A percentile compares a stretch with the other conserved stretches of the same genome.
Evolutionary conservation across 2,113 vertebrate genomes (phyloP).

Genomic region (Motacilla tschutschensis): DNA sequence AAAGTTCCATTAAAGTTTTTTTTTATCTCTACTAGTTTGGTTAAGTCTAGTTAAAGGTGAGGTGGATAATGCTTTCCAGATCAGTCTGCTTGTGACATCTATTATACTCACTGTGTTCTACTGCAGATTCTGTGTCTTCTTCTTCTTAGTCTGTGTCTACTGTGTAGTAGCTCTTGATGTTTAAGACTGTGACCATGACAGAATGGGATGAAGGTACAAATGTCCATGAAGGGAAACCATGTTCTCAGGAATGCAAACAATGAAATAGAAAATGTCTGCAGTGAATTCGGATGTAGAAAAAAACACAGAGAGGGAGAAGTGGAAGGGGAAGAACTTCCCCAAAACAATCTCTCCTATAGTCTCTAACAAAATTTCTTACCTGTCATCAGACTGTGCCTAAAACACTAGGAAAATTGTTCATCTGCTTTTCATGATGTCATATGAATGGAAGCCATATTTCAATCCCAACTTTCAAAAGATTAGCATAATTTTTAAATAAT

Average conservation of each 20-base stretch:
- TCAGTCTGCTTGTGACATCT: not conserved
- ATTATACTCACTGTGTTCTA: not conserved
- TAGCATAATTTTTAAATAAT: not conserved
- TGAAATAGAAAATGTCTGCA: not conserved
- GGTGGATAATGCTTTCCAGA: not conserved
- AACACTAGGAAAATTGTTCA: not conserved
- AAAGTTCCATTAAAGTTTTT: not conserved
- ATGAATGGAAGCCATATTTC: not conserved
- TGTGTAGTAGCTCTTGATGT: accelerated
- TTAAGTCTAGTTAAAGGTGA: not conserved
- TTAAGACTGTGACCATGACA: not conserved
- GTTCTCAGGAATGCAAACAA: not conserved
- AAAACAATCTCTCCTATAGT: not conserved
- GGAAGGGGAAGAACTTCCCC: not conserved
- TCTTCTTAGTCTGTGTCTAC: not conserved
- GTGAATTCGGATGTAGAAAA: not conserved
- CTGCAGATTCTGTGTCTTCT: not conserved
- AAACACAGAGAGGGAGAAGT: not conserved
- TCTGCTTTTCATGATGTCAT: not conserved
- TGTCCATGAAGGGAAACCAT: not conserved
- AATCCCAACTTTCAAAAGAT: not conserved
- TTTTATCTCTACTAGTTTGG: not conserved
- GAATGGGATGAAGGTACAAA: not conserved
- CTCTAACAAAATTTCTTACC: not conserved
- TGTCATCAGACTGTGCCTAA: not conserved